Percentiles rank a stretch among this genome's conserved stretches.
phyloP scores from a whole-genome alignment of 2,797 vertebrate species.

The Mus caroli region DNA sequence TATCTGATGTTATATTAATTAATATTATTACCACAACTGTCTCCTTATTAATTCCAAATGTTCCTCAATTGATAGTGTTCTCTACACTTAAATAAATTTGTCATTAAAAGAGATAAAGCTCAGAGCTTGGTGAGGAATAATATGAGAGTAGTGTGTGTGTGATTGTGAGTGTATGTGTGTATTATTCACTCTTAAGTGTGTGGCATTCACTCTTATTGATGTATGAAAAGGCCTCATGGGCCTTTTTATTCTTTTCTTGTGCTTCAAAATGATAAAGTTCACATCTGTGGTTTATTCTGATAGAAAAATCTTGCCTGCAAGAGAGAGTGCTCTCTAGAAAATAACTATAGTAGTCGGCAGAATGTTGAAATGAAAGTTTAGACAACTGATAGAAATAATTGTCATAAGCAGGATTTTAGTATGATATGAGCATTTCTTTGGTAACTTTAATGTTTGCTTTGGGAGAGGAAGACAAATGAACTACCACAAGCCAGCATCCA shows the following conservation, averaged over 20 bases:
- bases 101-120: not conserved
- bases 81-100: not conserved
- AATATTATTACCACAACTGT: not conserved
- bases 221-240: rapidly evolving
- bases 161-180: not conserved
- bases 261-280: not conserved
- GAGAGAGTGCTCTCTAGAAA: not conserved
- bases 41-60: not conserved
- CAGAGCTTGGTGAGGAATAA: not conserved
- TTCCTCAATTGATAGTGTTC: not conserved
- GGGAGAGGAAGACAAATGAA: not conserved
- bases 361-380: not conserved
- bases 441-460: not conserved
- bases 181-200: not conserved
- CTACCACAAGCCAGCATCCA: not conserved
- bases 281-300: not conserved
- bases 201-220: not conserved
- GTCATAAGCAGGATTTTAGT: not conserved
- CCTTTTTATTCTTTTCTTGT: not conserved
- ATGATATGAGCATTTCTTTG: not conserved
- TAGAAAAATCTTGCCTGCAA: not conserved
- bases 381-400: not conserved
- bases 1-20: not conserved
- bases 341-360: not conserved
- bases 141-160: not conserved